Evolutionary conservation across 2,888 invertebrate species (phyloP).

Genomic region (Idaea straminata): DNA sequence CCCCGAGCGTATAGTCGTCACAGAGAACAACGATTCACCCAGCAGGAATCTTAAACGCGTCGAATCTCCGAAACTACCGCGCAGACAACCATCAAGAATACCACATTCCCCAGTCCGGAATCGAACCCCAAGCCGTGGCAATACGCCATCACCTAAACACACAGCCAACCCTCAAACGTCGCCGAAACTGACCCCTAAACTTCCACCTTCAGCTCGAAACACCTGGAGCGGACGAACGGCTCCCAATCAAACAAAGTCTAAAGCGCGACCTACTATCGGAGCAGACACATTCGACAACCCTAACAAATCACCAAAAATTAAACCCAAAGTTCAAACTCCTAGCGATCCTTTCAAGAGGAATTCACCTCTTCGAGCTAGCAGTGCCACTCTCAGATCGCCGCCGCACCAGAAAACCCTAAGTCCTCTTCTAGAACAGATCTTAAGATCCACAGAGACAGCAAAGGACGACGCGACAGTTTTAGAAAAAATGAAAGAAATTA

Average conservation of each 20-base stretch:
- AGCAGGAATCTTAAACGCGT: slow-evolving; percentile 62
- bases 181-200: slow-evolving; percentile 60
- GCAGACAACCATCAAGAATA: slow-evolving; percentile 70
- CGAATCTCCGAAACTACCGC: slow-evolving; percentile 63
- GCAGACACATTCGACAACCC: slow-evolving; percentile 74
- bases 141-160: slow-evolving; percentile 74
- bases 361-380: slow-evolving; percentile 71
- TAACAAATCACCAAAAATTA: slow-evolving; percentile 82
- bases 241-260: slow-evolving; percentile 60
- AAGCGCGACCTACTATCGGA: slow-evolving; percentile 63
- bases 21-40: slow-evolving; percentile 66
- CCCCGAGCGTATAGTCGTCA: slow-evolving; percentile 63
- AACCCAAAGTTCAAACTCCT: slow-evolving; percentile 50
- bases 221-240: slow-evolving; percentile 87
- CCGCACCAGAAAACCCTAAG: slow-evolving; percentile 81
- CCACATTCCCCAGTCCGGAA: slow-evolving; percentile 71
- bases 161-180: slow-evolving; percentile 63
- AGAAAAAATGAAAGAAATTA: slow-evolving; percentile 86
- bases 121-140: slow-evolving; percentile 57
- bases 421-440: slow-evolving; percentile 85
- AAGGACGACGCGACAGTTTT: slow-evolving; percentile 87
- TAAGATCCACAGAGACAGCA: slow-evolving; percentile 85
- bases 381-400: slow-evolving; percentile 76
- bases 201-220: slow-evolving; percentile 79
- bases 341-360: slow-evolving; percentile 72